Evolutionary conservation across 2,888 invertebrate species (phyloP).

Genomic region (Parnassius mnemosyne): DNA sequence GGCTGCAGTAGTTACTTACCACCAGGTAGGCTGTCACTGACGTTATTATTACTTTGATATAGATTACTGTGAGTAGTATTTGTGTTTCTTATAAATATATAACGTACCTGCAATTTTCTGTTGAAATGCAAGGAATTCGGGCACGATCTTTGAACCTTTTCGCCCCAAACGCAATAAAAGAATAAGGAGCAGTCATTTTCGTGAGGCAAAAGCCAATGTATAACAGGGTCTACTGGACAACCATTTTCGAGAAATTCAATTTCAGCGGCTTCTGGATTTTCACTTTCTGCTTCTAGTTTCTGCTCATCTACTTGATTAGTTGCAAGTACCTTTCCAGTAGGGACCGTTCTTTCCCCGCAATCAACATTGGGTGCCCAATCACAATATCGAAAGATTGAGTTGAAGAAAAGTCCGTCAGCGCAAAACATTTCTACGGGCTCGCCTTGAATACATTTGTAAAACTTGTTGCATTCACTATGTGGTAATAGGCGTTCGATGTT

Average conservation of each 20-base stretch:
- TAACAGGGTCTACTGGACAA: slow-evolving; percentile 56
- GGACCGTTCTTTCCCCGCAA: slow-evolving; percentile 53
- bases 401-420: slow-evolving; percentile 73
- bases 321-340: slow-evolving; percentile 16
- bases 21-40: too few species aligned
- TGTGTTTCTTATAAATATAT: background rate
- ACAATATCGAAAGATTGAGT: slow-evolving; percentile 66
- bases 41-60: too few species aligned
- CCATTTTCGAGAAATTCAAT: slow-evolving; percentile 54
- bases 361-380: slow-evolving; percentile 80
- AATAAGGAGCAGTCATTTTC: slow-evolving; percentile 52
- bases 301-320: slow-evolving; percentile 1
- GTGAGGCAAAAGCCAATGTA: slow-evolving; percentile 61
- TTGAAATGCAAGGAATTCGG: slow-evolving; percentile 53
- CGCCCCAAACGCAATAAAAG: slow-evolving; percentile 66
- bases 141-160: slow-evolving; percentile 45
- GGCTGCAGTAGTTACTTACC: too few species aligned
- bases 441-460: slow-evolving; percentile 80
- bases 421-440: slow-evolving; percentile 76
- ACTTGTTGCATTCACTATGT: slow-evolving; percentile 31
- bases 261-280: slow-evolving; percentile 14
- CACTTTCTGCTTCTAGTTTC: slow-evolving; percentile 1
- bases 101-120: slow-evolving; percentile 49
- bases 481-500: slow-evolving; percentile 27
- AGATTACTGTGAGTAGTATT: too few species aligned